Evolutionary conservation across 2,797 vertebrate genomes (phyloP), one percentile per base, ranked within the genome.

Genomic region (Tokudaia muenninki): DNA sequence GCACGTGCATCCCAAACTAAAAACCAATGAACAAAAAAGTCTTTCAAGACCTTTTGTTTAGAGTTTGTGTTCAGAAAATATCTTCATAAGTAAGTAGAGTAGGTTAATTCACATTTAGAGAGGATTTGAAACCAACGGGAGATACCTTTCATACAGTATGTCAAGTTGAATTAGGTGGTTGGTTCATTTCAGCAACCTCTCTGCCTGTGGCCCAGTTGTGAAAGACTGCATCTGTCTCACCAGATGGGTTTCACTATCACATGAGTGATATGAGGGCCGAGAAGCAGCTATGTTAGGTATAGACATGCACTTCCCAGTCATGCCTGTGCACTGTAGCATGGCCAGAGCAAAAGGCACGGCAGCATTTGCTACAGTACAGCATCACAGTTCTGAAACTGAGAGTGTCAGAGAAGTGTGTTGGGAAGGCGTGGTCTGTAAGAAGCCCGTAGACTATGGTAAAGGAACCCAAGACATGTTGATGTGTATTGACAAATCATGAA

Each of bases 251-350:
- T 91, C 72, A 34, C 44, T 21, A 55, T 83, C 77, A 67, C 34
- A 37, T 55, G 41, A 96, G 86, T 17, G 79, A 24, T 0, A 14
- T 26, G 44, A 97, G 92, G n/a, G 13, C 50, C 52, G 86, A 61
- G 94, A 63, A 16, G 83, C 75, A 83, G 57, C 57, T 92, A 93
- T 83, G 96, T 91, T 83, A 93, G 89, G 92, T 81, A 7, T 83
- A 86, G 61, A 29, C 70, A 79, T 70, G 80, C 1, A 16, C 2
- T 81, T 83, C 50, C 67, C 84, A 95, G 95, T 92, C 79, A 95
- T 63, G 92, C 70, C 6, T 29, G 88, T 94, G 74, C 90, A 47
- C 65, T 83, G 77, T 89, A 91, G 84, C 17, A 11, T 88, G 84
- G 0, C 0, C 88, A 77, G 82, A 83, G 79, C 7, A 44, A 44